These are phyloP conservation scores for Melieria picta DNA, from an alignment of 2,888 invertebrate genomes.

Conservation along the genomic window DNA sequence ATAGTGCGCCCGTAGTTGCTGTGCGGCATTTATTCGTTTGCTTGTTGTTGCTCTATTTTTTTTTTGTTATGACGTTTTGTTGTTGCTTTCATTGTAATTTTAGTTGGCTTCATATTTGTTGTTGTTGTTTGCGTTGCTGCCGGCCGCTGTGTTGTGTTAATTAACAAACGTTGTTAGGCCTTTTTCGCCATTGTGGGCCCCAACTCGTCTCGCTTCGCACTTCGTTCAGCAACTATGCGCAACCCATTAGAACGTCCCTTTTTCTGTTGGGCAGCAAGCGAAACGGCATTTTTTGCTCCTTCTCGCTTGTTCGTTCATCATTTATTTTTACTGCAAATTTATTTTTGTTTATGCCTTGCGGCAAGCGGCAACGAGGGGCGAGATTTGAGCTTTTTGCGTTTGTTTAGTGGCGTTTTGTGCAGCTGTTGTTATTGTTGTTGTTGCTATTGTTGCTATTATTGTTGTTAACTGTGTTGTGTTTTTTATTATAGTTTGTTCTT, in stretches of 20 bases:
- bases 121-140: background rate
- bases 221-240: too few species aligned
- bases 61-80: too few species aligned
- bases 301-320: slow-evolving; percentile 3
- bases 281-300: too few species aligned
- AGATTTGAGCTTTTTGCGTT: background rate
- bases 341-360: slow-evolving; percentile 17
- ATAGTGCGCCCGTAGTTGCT: too few species aligned
- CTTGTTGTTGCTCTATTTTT: too few species aligned
- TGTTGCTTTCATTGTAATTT: background rate
- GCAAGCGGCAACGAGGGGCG: background rate
- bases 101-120: slow-evolving; percentile 5
- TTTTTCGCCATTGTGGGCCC: background rate
- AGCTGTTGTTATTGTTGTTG: background rate
- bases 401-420: background rate
- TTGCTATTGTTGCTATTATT: background rate
- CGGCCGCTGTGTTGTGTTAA: slow-evolving; percentile 11
- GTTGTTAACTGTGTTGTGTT: slow-evolving; percentile 6
- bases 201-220: too few species aligned
- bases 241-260: slow-evolving; percentile 13
- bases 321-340: slow-evolving; percentile 28
- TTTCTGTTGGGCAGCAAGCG: slow-evolving; percentile 8
- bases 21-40: too few species aligned
- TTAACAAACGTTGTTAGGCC: slow-evolving; percentile 30
- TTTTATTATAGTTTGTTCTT: slow-evolving; percentile 8